A percentile compares a stretch with the other conserved stretches of the same genome.
Conservation (phyloP, 2,888 invertebrate genomes). For the Matsumyia berberina region DNA sequence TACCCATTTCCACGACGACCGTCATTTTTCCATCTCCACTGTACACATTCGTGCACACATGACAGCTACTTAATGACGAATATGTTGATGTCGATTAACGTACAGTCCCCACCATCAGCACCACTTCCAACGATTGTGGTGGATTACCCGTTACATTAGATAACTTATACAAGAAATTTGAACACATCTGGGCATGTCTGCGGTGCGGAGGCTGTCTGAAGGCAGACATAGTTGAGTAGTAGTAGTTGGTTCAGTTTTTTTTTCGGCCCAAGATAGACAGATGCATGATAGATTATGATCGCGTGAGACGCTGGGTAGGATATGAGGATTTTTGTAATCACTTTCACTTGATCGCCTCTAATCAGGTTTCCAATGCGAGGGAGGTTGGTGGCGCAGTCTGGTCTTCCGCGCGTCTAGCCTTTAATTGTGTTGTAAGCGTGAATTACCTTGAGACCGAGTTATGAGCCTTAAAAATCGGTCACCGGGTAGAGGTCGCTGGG, state of each 20-base stretch:
- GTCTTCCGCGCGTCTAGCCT: background rate
- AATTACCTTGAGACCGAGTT: slow-evolving; percentile 11
- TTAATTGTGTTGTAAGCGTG: slow-evolving; percentile 6
- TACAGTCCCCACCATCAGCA: background rate
- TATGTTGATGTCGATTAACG: slow-evolving; percentile 54
- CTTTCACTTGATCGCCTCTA: slow-evolving; percentile 45
- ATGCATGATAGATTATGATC: slow-evolving; percentile 42
- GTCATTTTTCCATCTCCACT: slow-evolving; percentile 16
- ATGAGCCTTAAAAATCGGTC: slow-evolving; percentile 32
- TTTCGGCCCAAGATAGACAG: slow-evolving; percentile 5
- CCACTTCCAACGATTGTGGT: slow-evolving; percentile 1
- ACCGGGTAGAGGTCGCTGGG: slow-evolving; percentile 40
- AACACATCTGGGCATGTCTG: slow-evolving; percentile 4
- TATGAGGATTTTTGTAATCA: slow-evolving; percentile 42
- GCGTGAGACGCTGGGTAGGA: background rate
- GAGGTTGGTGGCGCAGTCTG: background rate
- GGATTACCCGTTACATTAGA: slow-evolving; percentile 43
- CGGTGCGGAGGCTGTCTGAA: no score
- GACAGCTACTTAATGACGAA: slow-evolving; percentile 47
- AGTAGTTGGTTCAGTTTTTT: slow-evolving; percentile 28
- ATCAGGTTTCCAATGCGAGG: slow-evolving; percentile 13
- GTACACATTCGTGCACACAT: slow-evolving; percentile 5
- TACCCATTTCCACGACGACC: background rate
- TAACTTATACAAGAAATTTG: slow-evolving; percentile 50
- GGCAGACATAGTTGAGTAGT: slow-evolving; percentile 7